Conservation (phyloP, 2,888 invertebrate genomes). For the Cheilosia impressa region DNA sequence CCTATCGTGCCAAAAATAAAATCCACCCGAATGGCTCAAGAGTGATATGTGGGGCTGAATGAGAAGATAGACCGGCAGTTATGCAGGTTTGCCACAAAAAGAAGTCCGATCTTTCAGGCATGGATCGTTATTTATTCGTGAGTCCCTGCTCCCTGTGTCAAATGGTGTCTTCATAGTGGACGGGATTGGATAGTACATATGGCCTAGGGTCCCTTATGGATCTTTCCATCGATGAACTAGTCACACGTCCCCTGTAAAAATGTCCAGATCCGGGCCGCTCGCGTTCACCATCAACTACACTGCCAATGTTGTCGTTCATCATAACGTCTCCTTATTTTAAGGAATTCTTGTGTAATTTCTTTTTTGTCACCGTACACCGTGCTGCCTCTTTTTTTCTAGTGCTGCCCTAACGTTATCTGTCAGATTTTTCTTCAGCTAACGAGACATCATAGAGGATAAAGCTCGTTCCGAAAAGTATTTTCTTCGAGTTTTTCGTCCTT, state of each 20-base stretch:
- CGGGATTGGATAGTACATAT: too few relatives aligned
- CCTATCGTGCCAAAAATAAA: too few relatives aligned
- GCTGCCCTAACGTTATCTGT: slow-evolving; percentile 37
- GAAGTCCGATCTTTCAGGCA: too few relatives aligned
- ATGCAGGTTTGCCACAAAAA: too few relatives aligned
- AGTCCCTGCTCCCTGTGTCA: too few relatives aligned
- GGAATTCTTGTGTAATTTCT: slow-evolving; percentile 30
- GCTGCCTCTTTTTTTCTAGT: slow-evolving; percentile 16
- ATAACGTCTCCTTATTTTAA: slow-evolving; percentile 60
- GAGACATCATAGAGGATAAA: slow-evolving; percentile 59
- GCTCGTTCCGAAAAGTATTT: slow-evolving; percentile 45
- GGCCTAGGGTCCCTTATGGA: too few relatives aligned
- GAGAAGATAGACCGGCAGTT: too few relatives aligned
- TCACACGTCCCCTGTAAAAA: not conserved
- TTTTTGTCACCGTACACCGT: not conserved
- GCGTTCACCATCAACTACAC: slow-evolving; percentile 32
- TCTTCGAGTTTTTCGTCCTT: slow-evolving; percentile 32
- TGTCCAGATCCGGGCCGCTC: slow-evolving; percentile 10
- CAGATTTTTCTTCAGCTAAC: slow-evolving; percentile 52
- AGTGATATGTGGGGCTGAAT: too few relatives aligned
- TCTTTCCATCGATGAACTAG: not conserved
- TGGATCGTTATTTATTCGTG: too few relatives aligned
- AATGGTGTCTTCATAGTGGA: too few relatives aligned
- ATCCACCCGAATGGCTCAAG: too few relatives aligned
- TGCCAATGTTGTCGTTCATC: slow-evolving; percentile 65